These are phyloP conservation scores for Drosophila funebris DNA, from an alignment of 1,140 invertebrate species.

Conservation along the genomic window DNA sequence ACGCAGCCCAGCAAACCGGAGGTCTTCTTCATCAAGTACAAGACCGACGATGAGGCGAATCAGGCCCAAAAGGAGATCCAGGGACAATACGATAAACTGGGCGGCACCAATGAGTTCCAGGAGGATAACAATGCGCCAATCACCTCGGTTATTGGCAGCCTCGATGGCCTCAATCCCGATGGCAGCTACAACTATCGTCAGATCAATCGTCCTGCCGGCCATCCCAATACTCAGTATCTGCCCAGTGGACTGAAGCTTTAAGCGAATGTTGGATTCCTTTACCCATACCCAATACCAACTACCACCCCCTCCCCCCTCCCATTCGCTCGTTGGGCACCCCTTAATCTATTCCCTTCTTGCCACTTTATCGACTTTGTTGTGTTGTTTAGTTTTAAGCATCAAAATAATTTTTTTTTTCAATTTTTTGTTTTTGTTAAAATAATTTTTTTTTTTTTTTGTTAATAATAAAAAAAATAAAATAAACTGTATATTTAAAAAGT, in stretches of 20 bases:
- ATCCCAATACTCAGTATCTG: slow-evolving; percentile 58
- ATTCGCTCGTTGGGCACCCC: no score
- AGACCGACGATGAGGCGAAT: slow-evolving; percentile 86
- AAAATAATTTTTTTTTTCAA: slow-evolving; percentile 30
- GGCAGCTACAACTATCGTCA: slow-evolving; percentile 79
- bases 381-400: slow-evolving; percentile 71
- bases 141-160: slow-evolving; percentile 76
- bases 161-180: slow-evolving; percentile 77
- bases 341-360: not conserved
- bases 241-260: slow-evolving; percentile 65
- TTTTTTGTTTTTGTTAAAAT: slow-evolving; percentile 26
- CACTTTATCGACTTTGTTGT: slow-evolving; percentile 15
- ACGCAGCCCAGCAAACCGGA: slow-evolving; percentile 90
- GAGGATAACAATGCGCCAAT: slow-evolving; percentile 77
- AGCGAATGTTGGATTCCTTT: not conserved
- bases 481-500: slow-evolving; percentile 61
- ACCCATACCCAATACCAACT: not conserved
- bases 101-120: slow-evolving; percentile 76
- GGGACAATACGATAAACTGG: slow-evolving; percentile 81
- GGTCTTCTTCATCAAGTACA: slow-evolving; percentile 91
- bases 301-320: not conserved
- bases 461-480: slow-evolving; percentile 48
- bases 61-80: slow-evolving; percentile 82
- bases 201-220: slow-evolving; percentile 44
- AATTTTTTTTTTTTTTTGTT: slow-evolving; percentile 51